These are phyloP conservation scores for Cepaea hortensis DNA, from an alignment of 2,888 invertebrate species.

Conservation along the genomic window DNA sequence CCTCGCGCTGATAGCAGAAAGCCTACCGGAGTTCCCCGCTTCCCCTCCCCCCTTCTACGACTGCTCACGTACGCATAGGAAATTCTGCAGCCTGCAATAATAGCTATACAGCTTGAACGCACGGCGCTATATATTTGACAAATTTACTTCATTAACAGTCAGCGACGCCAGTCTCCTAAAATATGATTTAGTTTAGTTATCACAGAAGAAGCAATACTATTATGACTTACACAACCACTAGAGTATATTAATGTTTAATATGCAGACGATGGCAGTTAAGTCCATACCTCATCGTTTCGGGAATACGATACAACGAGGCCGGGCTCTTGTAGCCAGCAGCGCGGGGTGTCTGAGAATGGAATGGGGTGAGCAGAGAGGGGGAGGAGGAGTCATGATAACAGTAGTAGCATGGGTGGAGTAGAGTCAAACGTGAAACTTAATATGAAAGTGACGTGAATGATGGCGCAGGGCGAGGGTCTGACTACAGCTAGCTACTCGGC, in stretches of 20 bases:
- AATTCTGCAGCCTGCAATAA: not conserved
- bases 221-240: too few species aligned
- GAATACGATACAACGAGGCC: not conserved
- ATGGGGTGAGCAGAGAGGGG: not conserved
- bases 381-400: not conserved
- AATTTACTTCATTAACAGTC: too few species aligned
- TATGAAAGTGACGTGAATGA: not conserved
- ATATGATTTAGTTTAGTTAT: too few species aligned
- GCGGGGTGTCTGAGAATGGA: not conserved
- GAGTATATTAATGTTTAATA: not conserved
- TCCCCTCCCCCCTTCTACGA: not conserved
- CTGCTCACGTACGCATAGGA: slow-evolving; percentile 22
- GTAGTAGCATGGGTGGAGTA: not conserved
- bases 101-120: too few species aligned
- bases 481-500: too few species aligned
- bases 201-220: too few species aligned
- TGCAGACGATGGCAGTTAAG: not conserved
- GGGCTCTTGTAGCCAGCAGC: not conserved
- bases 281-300: too few species aligned
- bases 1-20: slow-evolving; percentile 32
- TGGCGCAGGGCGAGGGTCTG: not conserved
- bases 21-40: not conserved
- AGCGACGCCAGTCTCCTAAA: too few species aligned
- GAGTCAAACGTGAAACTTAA: not conserved
- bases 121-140: too few species aligned